phyloP scores from a whole-genome alignment of 2,797 vertebrate species.

The Borostomias antarcticus region DNA sequence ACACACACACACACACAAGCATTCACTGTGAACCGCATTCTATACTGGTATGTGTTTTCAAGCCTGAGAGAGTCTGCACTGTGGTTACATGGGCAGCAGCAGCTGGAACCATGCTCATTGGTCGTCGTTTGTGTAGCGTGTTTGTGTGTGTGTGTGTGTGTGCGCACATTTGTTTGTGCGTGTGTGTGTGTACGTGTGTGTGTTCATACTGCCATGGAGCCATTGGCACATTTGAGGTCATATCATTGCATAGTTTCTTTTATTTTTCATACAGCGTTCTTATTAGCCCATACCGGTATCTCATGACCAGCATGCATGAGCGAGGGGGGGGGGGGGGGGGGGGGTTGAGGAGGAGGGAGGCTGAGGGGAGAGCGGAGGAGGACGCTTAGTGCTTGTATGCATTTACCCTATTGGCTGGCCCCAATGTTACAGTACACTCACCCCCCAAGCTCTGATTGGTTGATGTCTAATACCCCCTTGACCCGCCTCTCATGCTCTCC shows the following conservation, averaged over 20 bases:
- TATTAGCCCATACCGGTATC: not conserved
- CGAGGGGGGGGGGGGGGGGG: not conserved
- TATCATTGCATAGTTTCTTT: conserved; percentile 9
- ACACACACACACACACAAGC: conserved; percentile 4
- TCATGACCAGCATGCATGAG: not conserved
- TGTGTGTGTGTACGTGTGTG: conserved; percentile 10
- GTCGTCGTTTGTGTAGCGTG: no score
- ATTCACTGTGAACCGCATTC: conserved; percentile 1
- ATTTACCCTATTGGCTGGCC: not conserved
- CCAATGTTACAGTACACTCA: conserved; percentile 4
- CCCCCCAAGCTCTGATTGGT: conserved; percentile 25
- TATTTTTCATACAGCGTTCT: not conserved
- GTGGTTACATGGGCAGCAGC: conserved; percentile 17
- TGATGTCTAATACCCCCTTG: conserved; percentile 3
- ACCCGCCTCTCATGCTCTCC: not conserved
- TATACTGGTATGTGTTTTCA: not conserved
- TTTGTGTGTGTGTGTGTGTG: no score
- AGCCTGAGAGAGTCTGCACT: not conserved
- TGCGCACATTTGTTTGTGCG: not conserved
- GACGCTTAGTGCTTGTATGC: not conserved
- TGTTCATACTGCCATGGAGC: not conserved
- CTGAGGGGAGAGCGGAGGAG: not conserved
- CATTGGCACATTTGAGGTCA: conserved; percentile 7
- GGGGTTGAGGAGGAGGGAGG: not conserved
- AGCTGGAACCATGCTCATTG: conserved; percentile 8